These are phyloP conservation scores for Podarcis lilfordi DNA, from an alignment of 2,797 vertebrate species.

Conservation along the genomic window DNA sequence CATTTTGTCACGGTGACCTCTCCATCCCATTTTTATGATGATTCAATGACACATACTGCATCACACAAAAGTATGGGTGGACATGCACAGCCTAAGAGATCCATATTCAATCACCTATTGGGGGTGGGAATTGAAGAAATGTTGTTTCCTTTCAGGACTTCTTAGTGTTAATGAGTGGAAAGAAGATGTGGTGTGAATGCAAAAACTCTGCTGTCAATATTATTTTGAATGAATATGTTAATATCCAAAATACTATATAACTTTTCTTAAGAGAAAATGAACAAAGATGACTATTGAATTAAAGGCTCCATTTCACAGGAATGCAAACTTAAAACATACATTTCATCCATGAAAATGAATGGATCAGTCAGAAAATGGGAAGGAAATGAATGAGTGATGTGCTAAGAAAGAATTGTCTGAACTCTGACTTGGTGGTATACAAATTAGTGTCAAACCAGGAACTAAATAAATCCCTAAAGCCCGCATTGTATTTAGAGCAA, in stretches of 20 bases:
- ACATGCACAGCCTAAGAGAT: background rate
- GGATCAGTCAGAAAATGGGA: conserved; percentile 27
- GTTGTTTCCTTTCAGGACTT: conserved; percentile 49
- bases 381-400: conserved; percentile 37
- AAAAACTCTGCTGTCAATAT: conserved; percentile 54
- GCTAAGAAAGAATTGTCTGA: conserved; percentile 35
- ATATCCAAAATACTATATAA: background rate
- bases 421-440: conserved; percentile 31
- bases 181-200: conserved; percentile 44
- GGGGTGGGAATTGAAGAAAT: conserved; percentile 35
- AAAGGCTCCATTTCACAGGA: conserved; percentile 42
- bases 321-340: conserved; percentile 15
- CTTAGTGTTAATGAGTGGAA: conserved; percentile 25
- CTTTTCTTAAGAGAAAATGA: conserved; percentile 46
- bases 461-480: conserved; percentile 44
- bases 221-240: conserved; percentile 53
- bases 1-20: background rate
- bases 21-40: background rate
- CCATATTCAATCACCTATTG: conserved; percentile 33
- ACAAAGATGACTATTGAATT: conserved; percentile 31
- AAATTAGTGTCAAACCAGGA: conserved; percentile 27
- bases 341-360: conserved; percentile 42
- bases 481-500: conserved; percentile 49
- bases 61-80: background rate
- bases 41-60: background rate